Percentiles rank a stretch among this genome's conserved stretches.
These are phyloP conservation scores for Argentina silus DNA, from an alignment of 2,797 vertebrate species.

Conservation along the genomic window DNA sequence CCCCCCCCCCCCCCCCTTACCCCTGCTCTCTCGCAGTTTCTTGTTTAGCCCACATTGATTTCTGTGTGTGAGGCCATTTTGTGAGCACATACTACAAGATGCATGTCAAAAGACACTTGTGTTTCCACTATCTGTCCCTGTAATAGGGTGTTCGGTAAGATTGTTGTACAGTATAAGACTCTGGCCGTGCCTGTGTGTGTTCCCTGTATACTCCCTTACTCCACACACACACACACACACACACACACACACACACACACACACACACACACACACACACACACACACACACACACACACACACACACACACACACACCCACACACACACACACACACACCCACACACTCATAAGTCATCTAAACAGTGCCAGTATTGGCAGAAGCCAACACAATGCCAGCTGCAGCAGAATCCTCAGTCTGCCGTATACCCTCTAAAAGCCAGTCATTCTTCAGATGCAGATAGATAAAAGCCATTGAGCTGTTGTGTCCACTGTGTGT, in stretches of 20 bases:
- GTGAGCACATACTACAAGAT: slow-evolving; percentile 38
- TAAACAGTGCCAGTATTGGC: slow-evolving; percentile 27
- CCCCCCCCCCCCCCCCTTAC: slow-evolving; percentile 13
- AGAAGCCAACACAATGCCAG: slow-evolving; percentile 40
- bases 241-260: slow-evolving; percentile 36
- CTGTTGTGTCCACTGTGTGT: slow-evolving; percentile 17
- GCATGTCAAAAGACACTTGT: slow-evolving; percentile 39
- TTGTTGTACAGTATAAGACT: too few relatives aligned
- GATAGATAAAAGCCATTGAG: slow-evolving; percentile 22
- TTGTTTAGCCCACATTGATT: slow-evolving; percentile 25
- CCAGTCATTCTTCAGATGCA: slow-evolving; percentile 41
- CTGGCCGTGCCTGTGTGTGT: neutral
- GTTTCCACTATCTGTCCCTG: slow-evolving; percentile 1
- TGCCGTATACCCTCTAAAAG: slow-evolving; percentile 48
- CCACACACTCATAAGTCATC: slow-evolving; percentile 42
- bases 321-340: slow-evolving; percentile 37
- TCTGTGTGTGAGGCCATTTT: slow-evolving; percentile 16
- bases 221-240: slow-evolving; percentile 14
- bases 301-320: slow-evolving; percentile 35
- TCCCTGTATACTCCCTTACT: neutral
- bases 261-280: slow-evolving; percentile 37
- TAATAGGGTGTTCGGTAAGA: too few relatives aligned
- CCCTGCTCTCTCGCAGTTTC: slow-evolving; percentile 38
- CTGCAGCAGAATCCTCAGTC: slow-evolving; percentile 53
- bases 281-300: slow-evolving; percentile 13